These are phyloP conservation scores for Gracilinanus agilis DNA, from an alignment of 2,113 vertebrate species.

Conservation along the genomic window DNA sequence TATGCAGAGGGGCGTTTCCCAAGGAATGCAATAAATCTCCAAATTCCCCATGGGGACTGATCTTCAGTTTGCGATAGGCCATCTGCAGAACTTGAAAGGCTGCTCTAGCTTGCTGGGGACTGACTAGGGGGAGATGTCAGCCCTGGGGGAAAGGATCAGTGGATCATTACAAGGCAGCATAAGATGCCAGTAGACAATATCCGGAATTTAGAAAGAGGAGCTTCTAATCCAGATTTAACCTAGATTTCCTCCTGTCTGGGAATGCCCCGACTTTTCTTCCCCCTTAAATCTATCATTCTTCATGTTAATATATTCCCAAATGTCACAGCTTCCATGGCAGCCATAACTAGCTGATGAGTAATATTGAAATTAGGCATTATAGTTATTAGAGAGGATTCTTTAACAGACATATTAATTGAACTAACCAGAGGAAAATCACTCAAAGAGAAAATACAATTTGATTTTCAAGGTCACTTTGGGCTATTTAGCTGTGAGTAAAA, in stretches of 20 bases:
- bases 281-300: not conserved
- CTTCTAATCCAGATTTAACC: conserved; percentile 1
- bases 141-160: not conserved
- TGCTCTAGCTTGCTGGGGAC: not conserved
- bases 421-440: not conserved
- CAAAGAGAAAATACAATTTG: not conserved
- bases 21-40: not conserved
- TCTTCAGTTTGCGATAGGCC: not conserved
- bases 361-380: not conserved
- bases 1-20: not conserved
- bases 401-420: not conserved
- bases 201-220: not conserved
- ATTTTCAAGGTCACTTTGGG: not conserved
- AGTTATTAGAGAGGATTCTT: not conserved
- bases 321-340: not conserved
- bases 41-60: not conserved
- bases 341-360: not conserved
- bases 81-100: not conserved
- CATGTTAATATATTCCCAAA: not conserved
- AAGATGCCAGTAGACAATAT: not conserved
- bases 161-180: not conserved
- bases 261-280: not conserved
- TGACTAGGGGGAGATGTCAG: not conserved
- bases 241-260: conserved; percentile 7
- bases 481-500: not conserved